Conservation (phyloP, 2,888 invertebrate genomes). For the Brenthis hecate region DNA sequence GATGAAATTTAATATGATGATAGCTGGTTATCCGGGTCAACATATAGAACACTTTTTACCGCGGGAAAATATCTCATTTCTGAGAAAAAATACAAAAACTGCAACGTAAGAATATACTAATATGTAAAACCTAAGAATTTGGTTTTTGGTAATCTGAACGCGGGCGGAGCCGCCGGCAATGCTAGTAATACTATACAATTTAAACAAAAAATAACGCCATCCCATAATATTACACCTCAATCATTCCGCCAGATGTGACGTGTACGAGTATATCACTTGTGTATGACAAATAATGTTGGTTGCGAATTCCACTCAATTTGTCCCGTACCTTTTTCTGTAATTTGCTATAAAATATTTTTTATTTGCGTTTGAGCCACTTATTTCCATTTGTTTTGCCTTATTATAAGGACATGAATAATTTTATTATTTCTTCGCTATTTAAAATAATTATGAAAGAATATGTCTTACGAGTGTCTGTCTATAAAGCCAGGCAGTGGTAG, state of each 20-base stretch:
- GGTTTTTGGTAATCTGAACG: too few species aligned
- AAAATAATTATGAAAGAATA: too few species aligned
- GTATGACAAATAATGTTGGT: constrained; percentile 47
- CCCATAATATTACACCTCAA: constrained; percentile 24
- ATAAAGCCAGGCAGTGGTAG: too few species aligned
- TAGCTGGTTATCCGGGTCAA: too few species aligned
- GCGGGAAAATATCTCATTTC: too few species aligned
- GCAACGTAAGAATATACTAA: too few species aligned
- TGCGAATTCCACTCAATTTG: constrained; percentile 40
- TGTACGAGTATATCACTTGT: constrained; percentile 11
- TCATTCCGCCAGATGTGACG: constrained; percentile 42
- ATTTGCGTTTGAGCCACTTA: constrained; percentile 3
- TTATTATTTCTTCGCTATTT: not conserved
- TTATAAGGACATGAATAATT: not conserved
- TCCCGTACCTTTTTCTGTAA: constrained; percentile 38
- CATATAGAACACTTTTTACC: too few species aligned
- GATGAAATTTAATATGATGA: too few species aligned
- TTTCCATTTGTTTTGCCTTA: not conserved
- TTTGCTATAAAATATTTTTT: constrained; percentile 39
- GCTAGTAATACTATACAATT: not conserved
- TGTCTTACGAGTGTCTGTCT: too few species aligned
- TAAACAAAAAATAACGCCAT: constrained; percentile 9
- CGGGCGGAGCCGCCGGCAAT: too few species aligned
- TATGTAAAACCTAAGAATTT: too few species aligned
- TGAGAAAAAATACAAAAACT: too few species aligned